Evolutionary conservation across 2,888 invertebrate genomes (phyloP).

Genomic region (Odontomyia ornata): DNA sequence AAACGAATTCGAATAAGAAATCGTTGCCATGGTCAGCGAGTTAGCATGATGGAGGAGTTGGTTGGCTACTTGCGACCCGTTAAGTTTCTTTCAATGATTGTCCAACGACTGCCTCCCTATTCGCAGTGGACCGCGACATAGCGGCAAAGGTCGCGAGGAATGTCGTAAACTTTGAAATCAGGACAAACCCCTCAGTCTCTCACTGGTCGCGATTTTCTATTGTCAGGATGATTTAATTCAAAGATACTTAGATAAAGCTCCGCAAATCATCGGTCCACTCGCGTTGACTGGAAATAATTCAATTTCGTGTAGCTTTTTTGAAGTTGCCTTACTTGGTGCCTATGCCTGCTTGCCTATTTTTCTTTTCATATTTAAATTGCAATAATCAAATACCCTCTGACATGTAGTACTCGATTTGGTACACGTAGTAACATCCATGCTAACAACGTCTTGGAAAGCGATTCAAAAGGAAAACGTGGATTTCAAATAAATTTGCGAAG

Average conservation of each 20-base stretch:
- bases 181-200: background rate
- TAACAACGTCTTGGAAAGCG: background rate
- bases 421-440: slow-evolving; percentile 3
- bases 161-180: background rate
- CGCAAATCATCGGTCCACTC: background rate
- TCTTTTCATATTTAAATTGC: slow-evolving; percentile 25
- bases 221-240: slow-evolving; percentile 9
- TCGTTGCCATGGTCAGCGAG: background rate
- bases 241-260: background rate
- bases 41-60: slow-evolving; percentile 17
- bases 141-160: background rate
- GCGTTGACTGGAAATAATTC: background rate
- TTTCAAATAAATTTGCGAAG: slow-evolving; percentile 51
- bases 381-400: background rate
- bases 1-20: slow-evolving; percentile 10
- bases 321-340: background rate
- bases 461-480: slow-evolving; percentile 7
- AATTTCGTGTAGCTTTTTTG: background rate
- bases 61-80: background rate
- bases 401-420: background rate
- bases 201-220: background rate
- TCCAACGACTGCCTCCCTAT: background rate
- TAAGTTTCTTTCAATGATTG: background rate
- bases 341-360: background rate
- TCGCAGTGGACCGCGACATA: background rate